phyloP scores from a whole-genome alignment of 2,797 vertebrate genomes.

The Manis pentadactyla region DNA sequence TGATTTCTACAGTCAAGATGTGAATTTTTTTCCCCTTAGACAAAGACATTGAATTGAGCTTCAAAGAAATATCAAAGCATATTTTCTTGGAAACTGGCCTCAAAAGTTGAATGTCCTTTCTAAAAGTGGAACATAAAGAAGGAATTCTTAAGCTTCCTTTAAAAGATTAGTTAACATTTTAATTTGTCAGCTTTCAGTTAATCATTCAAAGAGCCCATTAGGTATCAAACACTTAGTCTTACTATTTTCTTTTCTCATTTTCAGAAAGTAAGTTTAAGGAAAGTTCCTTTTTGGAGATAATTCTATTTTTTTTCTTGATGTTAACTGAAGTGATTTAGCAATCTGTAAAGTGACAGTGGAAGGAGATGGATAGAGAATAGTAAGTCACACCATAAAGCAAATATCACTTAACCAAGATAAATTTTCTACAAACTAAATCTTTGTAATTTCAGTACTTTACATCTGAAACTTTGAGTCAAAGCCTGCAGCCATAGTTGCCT shows the following conservation, averaged over 20 bases:
- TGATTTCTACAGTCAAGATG: conserved; percentile 43
- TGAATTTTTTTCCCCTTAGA: conserved; percentile 24
- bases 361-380: background rate
- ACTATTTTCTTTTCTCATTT: background rate
- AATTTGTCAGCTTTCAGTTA: background rate
- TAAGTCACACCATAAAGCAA: background rate
- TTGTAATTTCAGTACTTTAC: background rate
- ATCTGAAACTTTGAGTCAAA: conserved; percentile 1
- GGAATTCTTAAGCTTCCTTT: background rate
- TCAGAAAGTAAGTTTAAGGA: background rate
- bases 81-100: conserved; percentile 51
- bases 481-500: background rate
- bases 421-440: conserved; percentile 22
- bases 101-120: conserved; percentile 48
- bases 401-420: background rate
- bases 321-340: background rate
- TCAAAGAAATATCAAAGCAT: conserved; percentile 58
- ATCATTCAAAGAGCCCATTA: background rate
- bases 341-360: background rate
- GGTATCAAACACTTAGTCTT: background rate
- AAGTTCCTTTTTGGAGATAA: background rate
- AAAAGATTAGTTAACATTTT: background rate
- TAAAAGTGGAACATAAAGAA: background rate
- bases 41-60: conserved; percentile 60
- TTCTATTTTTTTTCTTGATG: background rate